A percentile compares a stretch with the other conserved stretches of the same genome.
Evolutionary conservation across 2,113 vertebrate species (phyloP).

Genomic region (Mustelus asterias): DNA sequence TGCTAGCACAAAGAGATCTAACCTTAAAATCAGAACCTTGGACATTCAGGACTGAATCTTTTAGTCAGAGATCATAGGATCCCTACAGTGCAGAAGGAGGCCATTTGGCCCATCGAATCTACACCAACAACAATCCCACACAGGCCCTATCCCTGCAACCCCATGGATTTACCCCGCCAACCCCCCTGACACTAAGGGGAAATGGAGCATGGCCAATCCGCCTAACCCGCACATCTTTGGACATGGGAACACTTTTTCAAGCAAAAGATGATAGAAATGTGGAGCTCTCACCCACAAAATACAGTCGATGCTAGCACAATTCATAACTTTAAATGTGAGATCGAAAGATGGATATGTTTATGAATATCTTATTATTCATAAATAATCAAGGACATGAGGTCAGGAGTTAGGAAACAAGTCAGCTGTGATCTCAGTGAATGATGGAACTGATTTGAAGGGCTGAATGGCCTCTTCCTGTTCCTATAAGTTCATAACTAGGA

Average conservation of each 20-base stretch:
- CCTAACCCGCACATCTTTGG: too few species aligned
- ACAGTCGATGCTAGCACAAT: neutral
- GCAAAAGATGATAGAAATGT: neutral
- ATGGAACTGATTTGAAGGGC: neutral
- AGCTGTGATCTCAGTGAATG: neutral
- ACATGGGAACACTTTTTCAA: neutral
- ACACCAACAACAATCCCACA: too few species aligned
- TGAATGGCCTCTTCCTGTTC: neutral
- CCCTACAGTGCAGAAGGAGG: too few species aligned
- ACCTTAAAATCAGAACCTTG: neutral
- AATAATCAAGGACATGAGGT: neutral
- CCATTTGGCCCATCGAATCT: too few species aligned
- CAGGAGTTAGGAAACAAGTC: neutral
- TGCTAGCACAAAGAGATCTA: neutral
- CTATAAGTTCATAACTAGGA: neutral
- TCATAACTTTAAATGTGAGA: neutral
- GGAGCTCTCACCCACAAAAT: neutral
- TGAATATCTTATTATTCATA: neutral
- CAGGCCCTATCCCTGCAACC: too few species aligned
- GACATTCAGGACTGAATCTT: neutral
- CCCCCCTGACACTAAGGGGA: too few species aligned
- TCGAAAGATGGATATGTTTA: neutral
- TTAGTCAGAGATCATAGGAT: too few species aligned
- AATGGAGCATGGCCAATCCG: too few species aligned
- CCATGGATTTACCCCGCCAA: too few species aligned